phyloP scores from a whole-genome alignment of 37 sponge, comb jelly and placozoan species.

The Eunapius fragilis region DNA sequence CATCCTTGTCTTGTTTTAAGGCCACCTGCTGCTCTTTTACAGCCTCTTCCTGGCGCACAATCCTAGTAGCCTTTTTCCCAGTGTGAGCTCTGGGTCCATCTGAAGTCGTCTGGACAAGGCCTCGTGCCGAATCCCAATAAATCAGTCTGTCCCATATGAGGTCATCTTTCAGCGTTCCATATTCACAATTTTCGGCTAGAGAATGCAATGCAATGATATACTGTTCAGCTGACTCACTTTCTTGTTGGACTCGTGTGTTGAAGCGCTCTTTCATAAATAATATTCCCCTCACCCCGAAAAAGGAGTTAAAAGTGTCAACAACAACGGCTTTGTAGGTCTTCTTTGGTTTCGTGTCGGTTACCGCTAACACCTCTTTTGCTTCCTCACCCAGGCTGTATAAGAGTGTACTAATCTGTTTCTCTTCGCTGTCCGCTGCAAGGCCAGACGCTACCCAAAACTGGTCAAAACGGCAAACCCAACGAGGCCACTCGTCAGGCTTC shows the following conservation, averaged over 20 bases:
- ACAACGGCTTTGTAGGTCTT: conserved; percentile 12
- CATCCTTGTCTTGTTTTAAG: not conserved
- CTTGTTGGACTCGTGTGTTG: conserved; percentile 10
- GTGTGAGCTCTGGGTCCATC: conserved; percentile 28
- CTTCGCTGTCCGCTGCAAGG: not conserved
- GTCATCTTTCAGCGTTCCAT: not conserved
- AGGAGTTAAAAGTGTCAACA: conserved; percentile 19
- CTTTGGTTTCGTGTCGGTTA: not conserved
- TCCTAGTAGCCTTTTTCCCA: conserved; percentile 24
- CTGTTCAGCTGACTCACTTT: conserved; percentile 19
- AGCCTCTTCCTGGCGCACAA: conserved; percentile 17
- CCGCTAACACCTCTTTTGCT: conserved; percentile 13
- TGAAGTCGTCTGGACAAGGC: conserved; percentile 17
- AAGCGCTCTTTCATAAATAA: not conserved
- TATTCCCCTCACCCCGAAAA: not conserved
- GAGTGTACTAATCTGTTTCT: conserved; percentile 18
- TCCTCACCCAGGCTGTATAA: conserved; percentile 39
- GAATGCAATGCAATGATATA: conserved; percentile 2
- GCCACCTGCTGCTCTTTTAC: conserved; percentile 15
- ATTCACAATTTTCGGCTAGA: conserved; percentile 7
- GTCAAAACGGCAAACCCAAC: conserved; percentile 11
- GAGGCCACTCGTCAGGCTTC: conserved; percentile 27
- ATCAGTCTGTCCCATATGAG: conserved; percentile 18
- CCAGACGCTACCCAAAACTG: conserved; percentile 16
- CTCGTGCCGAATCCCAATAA: conserved; percentile 10